Evolutionary conservation across 2,797 vertebrate genomes (phyloP).

Genomic region (Neostethus bicornis): DNA sequence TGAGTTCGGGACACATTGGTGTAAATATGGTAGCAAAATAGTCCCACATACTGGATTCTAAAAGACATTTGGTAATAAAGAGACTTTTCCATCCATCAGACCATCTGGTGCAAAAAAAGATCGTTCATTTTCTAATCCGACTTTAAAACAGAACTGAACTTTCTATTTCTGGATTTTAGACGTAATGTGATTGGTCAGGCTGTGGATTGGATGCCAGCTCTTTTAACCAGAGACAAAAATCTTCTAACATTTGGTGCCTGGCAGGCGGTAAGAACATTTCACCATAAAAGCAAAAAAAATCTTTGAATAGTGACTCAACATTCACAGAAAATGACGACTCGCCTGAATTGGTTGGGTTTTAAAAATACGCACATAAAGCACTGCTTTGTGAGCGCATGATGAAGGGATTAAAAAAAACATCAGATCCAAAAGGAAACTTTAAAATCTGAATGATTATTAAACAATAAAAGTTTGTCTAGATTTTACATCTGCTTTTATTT

Average conservation of each 20-base stretch:
- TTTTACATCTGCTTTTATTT: background rate
- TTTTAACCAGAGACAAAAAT: conserved; percentile 1
- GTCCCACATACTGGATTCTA: too few relatives aligned
- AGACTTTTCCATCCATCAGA: too few relatives aligned
- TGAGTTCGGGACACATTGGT: too few relatives aligned
- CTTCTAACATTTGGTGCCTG: conserved; percentile 20
- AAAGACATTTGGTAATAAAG: too few relatives aligned
- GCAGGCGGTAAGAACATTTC: conserved; percentile 7
- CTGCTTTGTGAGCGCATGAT: conserved; percentile 7
- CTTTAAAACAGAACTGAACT: background rate
- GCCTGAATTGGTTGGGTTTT: conserved; percentile 23
- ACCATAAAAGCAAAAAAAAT: conserved; percentile 15
- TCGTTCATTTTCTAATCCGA: background rate
- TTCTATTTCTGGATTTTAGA: background rate
- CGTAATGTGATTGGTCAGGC: background rate
- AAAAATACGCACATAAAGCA: conserved; percentile 20
- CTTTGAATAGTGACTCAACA: conserved; percentile 35
- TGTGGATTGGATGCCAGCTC: background rate
- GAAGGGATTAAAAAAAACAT: background rate
- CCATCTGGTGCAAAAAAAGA: too few relatives aligned
- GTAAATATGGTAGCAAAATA: too few relatives aligned
- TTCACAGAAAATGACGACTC: conserved; percentile 34
- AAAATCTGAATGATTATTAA: background rate
- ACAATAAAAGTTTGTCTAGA: background rate
- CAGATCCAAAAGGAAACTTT: background rate